Conservation (phyloP, 2,113 vertebrate genomes). For the Tetrax tetrax region DNA sequence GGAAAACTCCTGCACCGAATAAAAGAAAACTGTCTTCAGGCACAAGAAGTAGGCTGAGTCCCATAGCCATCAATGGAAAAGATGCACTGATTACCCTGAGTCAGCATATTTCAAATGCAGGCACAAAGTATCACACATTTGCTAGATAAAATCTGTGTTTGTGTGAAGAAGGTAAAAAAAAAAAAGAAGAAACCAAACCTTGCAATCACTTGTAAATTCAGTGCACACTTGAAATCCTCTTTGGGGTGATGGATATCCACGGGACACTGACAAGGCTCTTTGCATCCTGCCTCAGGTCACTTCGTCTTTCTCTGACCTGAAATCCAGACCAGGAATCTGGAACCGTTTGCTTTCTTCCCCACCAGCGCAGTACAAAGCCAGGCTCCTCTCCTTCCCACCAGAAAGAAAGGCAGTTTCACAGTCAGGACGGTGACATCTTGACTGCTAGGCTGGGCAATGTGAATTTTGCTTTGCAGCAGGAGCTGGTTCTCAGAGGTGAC, state of each 20-base stretch:
- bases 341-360: background rate
- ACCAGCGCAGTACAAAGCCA: background rate
- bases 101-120: background rate
- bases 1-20: background rate
- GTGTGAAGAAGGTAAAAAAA: background rate
- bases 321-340: background rate
- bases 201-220: background rate
- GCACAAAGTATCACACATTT: background rate
- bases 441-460: background rate
- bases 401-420: background rate
- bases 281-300: background rate
- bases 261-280: background rate
- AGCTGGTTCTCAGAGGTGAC: background rate
- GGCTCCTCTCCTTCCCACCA: background rate
- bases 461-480: background rate
- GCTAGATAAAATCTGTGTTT: background rate
- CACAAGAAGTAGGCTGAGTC: background rate
- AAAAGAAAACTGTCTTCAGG: background rate
- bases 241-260: background rate
- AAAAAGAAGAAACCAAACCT: background rate
- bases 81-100: background rate
- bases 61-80: background rate
- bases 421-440: background rate
- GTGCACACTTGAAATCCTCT: background rate
- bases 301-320: background rate